Base-by-base conservation (phyloP, 2,797 vertebrate species). In the Pseudochirops cupreus region DNA sequence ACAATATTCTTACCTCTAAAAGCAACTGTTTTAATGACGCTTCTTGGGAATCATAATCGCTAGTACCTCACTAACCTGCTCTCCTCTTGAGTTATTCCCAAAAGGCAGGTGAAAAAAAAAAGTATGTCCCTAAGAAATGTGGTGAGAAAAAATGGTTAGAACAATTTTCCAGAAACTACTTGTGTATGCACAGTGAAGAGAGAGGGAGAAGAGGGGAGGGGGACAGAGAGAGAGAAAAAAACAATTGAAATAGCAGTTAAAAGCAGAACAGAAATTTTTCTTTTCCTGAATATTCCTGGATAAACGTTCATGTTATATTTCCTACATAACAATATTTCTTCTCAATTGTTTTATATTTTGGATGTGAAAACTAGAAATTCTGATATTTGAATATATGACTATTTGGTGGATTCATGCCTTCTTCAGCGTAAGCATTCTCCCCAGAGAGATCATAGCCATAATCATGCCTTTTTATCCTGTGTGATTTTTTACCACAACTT, bases 281-380 rank as follows among this genome's bases (percentile, higher is more conserved):
- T 33, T 62, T 92, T 95, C 95, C 87, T 29, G 96, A 91, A 59
- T 90, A 95, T 74, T 93, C 58, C 24, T 91, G 21, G 90, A 53
- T 93, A 62, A 39, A 56, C 3, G 31, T 50, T 94, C 16, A 53
- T 91, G 91, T 33, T 62, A 95, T 94, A 92, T 94, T 92, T 95
- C 62, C 95, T 94, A 93, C 29, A 92, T 91, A 89, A 94, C 93
- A 94, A 56, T 93, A 74, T 91, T 26, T 50, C 39, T 87, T 95
- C 67, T 26, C 94, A 94, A 91, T 92, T 90, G 90, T 33, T 50
- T 14, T 91, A 90, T 52, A 33, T 90, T 53, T 94, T 56, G 28
- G 91, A 93, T 92, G 54, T 92, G 5, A 52, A 96, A 95, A 96
- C 94, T 91, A 95, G 67, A 95, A 96, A 93, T 93, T 46, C 24